Evolutionary conservation across 2,113 vertebrate genomes (phyloP).

Genomic region (Chionodraco myersi): DNA sequence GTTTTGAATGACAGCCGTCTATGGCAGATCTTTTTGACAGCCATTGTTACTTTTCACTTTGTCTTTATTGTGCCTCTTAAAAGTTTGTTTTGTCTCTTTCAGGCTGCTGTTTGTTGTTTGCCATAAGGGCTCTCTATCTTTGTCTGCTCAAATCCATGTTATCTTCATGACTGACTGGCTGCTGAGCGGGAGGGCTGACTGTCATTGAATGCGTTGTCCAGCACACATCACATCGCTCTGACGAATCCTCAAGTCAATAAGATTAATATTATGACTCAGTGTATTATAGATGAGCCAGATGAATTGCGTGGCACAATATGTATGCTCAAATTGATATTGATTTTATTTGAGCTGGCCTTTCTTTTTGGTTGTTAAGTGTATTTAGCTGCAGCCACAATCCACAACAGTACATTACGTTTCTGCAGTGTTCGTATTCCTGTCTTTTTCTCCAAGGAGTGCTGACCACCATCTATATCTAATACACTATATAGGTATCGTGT

Average conservation of each 20-base stretch:
- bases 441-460: too few species aligned
- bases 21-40: conserved; percentile 22
- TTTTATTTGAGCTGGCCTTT: too few species aligned
- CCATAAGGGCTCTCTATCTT: conserved; percentile 34
- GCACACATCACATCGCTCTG: not conserved
- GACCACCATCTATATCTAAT: too few species aligned
- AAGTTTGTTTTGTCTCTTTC: conserved; percentile 51
- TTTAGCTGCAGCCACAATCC: too few species aligned
- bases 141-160: conserved; percentile 4
- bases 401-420: too few species aligned
- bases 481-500: too few species aligned
- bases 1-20: conserved; percentile 53
- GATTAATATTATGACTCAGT: conserved; percentile 9
- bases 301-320: conserved; percentile 3
- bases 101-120: not conserved
- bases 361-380: too few species aligned
- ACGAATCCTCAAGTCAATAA: conserved; percentile 19
- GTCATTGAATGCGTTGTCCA: conserved; percentile 32
- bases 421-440: too few species aligned
- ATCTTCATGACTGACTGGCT: conserved; percentile 43
- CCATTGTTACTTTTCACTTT: conserved; percentile 40
- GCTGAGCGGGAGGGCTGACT: conserved; percentile 25
- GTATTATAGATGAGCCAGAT: conserved; percentile 11
- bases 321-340: too few species aligned
- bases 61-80: conserved; percentile 48